Percentiles rank a stretch among this genome's conserved stretches.
Evolutionary conservation across 2,113 vertebrate genomes (phyloP).

Genomic region (Xyrauchen texanus): DNA sequence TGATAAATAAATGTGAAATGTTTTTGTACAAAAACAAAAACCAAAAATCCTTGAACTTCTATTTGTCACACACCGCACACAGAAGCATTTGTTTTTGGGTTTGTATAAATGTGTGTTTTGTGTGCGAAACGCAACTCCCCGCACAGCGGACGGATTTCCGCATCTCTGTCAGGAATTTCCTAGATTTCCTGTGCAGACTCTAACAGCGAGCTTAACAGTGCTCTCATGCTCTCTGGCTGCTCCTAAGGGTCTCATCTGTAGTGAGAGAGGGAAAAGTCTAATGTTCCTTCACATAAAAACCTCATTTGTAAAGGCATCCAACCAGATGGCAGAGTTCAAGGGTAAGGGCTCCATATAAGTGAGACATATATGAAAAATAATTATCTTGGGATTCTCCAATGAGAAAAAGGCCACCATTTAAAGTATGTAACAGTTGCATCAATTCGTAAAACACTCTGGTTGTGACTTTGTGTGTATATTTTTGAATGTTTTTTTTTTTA

Average conservation of each 20-base stretch:
- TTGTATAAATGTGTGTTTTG: slow-evolving; percentile 10
- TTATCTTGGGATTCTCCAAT: slow-evolving; percentile 21
- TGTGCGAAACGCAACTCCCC: slow-evolving; percentile 28
- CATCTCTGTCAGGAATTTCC: slow-evolving; percentile 55
- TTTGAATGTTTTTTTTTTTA: neutral
- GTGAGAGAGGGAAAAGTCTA: slow-evolving; percentile 9
- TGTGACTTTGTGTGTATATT: neutral
- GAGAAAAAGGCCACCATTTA: neutral
- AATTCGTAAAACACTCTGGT: slow-evolving; percentile 53
- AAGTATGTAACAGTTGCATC: slow-evolving; percentile 39
- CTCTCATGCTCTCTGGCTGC: slow-evolving; percentile 11
- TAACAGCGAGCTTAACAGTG: slow-evolving; percentile 32
- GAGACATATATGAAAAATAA: slow-evolving; percentile 19
- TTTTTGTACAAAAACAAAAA: too few relatives aligned
- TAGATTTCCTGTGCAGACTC: slow-evolving; percentile 49
- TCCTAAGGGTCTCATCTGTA: slow-evolving; percentile 21
- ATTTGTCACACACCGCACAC: neutral
- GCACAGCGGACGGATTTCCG: slow-evolving; percentile 52
- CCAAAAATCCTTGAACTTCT: too few relatives aligned
- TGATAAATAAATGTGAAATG: too few relatives aligned
- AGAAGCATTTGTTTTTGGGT: neutral
- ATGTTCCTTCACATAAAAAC: slow-evolving; percentile 37
- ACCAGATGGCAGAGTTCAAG: slow-evolving; percentile 28
- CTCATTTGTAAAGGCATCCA: slow-evolving; percentile 19
- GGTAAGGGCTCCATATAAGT: slow-evolving; percentile 25